These are phyloP conservation scores for Anastrepha obliqua DNA, from an alignment of 1,140 invertebrate species.

Conservation along the genomic window DNA sequence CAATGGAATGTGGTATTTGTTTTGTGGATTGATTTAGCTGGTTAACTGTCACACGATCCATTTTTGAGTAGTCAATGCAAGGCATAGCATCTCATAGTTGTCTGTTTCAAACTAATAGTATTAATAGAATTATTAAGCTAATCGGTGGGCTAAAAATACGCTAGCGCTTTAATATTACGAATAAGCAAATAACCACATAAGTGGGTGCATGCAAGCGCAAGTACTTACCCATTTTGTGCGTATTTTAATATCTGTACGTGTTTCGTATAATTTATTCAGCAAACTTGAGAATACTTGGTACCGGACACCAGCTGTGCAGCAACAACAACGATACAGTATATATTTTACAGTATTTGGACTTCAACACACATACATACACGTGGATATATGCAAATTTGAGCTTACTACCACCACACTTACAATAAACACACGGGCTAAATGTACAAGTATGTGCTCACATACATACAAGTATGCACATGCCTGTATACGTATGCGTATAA, in stretches of 20 bases:
- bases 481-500: neutral
- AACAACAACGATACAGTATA: neutral
- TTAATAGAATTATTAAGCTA: too few relatives aligned
- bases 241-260: constrained; percentile 11
- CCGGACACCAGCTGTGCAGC: neutral
- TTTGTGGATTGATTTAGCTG: too few relatives aligned
- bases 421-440: neutral
- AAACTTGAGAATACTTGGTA: constrained; percentile 2
- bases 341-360: neutral
- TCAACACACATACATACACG: neutral
- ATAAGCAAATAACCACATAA: neutral
- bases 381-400: neutral
- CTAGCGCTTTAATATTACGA: too few relatives aligned
- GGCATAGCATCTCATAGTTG: too few relatives aligned
- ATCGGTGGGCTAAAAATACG: too few relatives aligned
- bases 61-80: too few relatives aligned
- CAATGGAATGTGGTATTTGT: too few relatives aligned
- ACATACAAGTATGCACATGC: neutral
- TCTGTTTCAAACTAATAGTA: too few relatives aligned
- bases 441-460: neutral
- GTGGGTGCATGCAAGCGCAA: neutral
- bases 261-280: constrained; percentile 7
- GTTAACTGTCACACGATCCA: too few relatives aligned
- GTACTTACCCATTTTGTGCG: constrained; percentile 47
- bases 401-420: neutral